Base-by-base conservation (phyloP, 2,888 invertebrate genomes). In the Epirrhoe tristata region DNA sequence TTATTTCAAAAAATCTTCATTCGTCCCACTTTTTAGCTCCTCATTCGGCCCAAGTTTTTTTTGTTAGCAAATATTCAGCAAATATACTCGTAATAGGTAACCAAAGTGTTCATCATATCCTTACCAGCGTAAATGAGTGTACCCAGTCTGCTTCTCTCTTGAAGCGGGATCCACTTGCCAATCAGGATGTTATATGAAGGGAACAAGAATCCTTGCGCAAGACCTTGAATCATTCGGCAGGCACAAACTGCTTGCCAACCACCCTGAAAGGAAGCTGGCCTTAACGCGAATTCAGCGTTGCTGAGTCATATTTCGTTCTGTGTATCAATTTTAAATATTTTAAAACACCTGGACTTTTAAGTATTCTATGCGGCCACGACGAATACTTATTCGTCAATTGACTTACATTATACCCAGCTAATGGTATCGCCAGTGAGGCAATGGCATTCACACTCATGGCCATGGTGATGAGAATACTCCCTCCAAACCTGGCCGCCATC, bases 401-500 rank as follows among this genome's bases (percentile, higher is more conserved):
- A 34, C 80, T 77, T 58, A 80, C 81, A 69, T 76, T 76, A n/a
- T 70, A 17, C 1, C 77, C 77, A 12, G 70, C 71, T 0, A 76
- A 17, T 0, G 82, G 81, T 55, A 81, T 24, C 0, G 78, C 1
- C 17, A 81, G 36, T 0, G 77, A 74, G 0, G 77, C 59, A 56
- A 95, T 80, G 0, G 95, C 93, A 7, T 86, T 78, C 0, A 81
- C 64, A 0, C 66, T 72, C 0, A 83, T 68, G 16, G 77, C 68
- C 8, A 76, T 69, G 0, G 91, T 83, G 24, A 95, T 77, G 5
- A 96, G 87, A 14, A 93, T 84, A 75, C 95, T 95, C 5, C 96
- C 96, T 3, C 97, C 96, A 79, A 95, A 94, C 53, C 89, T 92
- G 67, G 95, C 95, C 0, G 96, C 96, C 70, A 97, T 79, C 70